phyloP scores from a whole-genome alignment of 2,113 vertebrate genomes.

The Macrotis lagotis region DNA sequence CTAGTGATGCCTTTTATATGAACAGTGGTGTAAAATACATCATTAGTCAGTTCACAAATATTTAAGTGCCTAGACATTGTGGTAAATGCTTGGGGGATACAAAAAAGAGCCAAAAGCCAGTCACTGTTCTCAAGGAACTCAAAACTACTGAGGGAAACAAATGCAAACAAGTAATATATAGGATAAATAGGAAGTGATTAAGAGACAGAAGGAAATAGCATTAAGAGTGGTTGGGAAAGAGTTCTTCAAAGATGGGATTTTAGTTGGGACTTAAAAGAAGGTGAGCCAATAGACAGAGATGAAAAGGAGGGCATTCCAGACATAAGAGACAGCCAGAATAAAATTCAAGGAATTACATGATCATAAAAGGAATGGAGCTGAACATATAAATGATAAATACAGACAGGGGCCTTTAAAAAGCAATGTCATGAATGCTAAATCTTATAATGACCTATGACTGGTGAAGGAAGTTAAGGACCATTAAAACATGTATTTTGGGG shows the following conservation, averaged over 20 bases:
- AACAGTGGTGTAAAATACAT: background rate
- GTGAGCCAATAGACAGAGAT: background rate
- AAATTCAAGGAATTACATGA: background rate
- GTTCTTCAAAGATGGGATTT: background rate
- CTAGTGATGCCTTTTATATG: background rate
- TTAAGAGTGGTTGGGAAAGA: background rate
- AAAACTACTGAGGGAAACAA: background rate
- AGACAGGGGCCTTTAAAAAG: background rate
- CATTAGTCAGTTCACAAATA: background rate
- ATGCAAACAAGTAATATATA: background rate
- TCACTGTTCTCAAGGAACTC: background rate
- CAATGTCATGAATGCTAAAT: background rate
- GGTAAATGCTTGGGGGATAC: background rate
- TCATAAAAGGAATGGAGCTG: background rate
- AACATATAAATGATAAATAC: background rate
- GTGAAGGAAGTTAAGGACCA: background rate
- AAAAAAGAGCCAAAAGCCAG: background rate
- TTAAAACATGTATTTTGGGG: background rate
- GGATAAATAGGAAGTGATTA: background rate
- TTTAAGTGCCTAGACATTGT: background rate
- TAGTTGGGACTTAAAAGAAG: background rate
- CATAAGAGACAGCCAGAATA: background rate
- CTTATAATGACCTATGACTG: background rate
- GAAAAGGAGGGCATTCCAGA: background rate
- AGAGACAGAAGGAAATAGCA: background rate